Percentiles rank a stretch among this genome's conserved stretches.
These are phyloP conservation scores for Crematogaster levior DNA, from an alignment of 2,888 invertebrate genomes.

Conservation along the genomic window DNA sequence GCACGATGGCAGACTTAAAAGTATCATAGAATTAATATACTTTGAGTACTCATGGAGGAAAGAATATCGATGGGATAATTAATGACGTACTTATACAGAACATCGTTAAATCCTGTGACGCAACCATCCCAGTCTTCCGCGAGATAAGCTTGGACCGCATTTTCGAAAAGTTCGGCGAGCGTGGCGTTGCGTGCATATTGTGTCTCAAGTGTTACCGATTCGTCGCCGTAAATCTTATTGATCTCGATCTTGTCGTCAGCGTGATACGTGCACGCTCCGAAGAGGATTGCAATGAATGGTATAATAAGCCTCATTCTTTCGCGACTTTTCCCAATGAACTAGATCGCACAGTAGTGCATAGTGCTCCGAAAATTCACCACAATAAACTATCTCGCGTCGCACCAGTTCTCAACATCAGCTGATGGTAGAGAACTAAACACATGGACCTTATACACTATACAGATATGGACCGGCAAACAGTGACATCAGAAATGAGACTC, in stretches of 20 bases:
- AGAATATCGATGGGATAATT: neutral
- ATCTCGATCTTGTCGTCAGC: conserved; percentile 47
- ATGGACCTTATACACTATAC: no score
- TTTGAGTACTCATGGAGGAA: neutral
- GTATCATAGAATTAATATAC: neutral
- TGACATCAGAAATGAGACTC: no score
- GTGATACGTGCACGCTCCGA: conserved; percentile 30
- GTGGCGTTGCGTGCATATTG: neutral
- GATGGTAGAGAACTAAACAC: no score
- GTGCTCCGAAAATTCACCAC: no score
- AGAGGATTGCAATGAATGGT: conserved; percentile 54
- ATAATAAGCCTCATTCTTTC: conserved; percentile 29
- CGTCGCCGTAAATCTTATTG: conserved; percentile 55
- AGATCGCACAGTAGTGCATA: no score
- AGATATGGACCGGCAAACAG: no score
- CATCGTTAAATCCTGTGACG: conserved; percentile 89
- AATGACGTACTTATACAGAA: conserved; percentile 86
- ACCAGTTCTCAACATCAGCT: no score
- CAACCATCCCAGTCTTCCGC: conserved; percentile 91
- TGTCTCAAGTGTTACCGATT: neutral
- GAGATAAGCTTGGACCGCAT: conserved; percentile 89
- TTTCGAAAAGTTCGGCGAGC: conserved; percentile 74
- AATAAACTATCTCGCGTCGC: no score
- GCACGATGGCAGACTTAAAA: neutral
- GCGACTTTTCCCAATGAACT: conserved; percentile 3